A percentile compares a stretch with the other conserved stretches of the same genome.
Conservation (phyloP, 2,888 invertebrate species). For the Cyaniris semiargus region DNA sequence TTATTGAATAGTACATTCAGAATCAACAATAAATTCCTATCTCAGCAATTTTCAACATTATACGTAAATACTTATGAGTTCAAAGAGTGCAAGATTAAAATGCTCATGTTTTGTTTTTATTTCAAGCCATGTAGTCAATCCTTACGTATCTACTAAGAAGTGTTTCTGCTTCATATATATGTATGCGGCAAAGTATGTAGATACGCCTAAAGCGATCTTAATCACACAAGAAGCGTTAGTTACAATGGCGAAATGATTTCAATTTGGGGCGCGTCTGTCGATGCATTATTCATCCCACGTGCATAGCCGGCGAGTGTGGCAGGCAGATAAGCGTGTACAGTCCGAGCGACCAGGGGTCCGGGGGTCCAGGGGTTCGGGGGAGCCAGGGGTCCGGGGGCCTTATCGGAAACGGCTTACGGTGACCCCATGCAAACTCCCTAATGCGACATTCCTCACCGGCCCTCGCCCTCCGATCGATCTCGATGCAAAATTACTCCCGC, state of each 20-base stretch:
- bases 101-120: too few species aligned
- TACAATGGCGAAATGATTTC: slow-evolving; percentile 64
- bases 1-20: too few species aligned
- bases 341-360: slow-evolving; percentile 46
- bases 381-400: slow-evolving; percentile 64
- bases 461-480: slow-evolving; percentile 70
- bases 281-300: slow-evolving; percentile 76
- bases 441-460: slow-evolving; percentile 71
- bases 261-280: slow-evolving; percentile 58
- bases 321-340: slow-evolving; percentile 71
- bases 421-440: slow-evolving; percentile 78
- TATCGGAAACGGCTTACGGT: slow-evolving; percentile 81
- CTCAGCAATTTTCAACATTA: too few species aligned
- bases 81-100: too few species aligned
- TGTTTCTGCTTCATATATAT: background rate
- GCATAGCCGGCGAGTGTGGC: slow-evolving; percentile 67
- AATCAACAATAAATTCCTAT: too few species aligned
- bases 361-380: slow-evolving; percentile 69
- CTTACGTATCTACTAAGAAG: background rate
- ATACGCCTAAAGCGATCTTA: slow-evolving; percentile 4
- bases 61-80: too few species aligned
- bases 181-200: background rate
- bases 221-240: slow-evolving; percentile 33
- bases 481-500: slow-evolving; percentile 71
- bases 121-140: background rate